These are phyloP conservation scores for Strigamia crassipes DNA, from an alignment of 2,888 invertebrate genomes.

Conservation along the genomic window DNA sequence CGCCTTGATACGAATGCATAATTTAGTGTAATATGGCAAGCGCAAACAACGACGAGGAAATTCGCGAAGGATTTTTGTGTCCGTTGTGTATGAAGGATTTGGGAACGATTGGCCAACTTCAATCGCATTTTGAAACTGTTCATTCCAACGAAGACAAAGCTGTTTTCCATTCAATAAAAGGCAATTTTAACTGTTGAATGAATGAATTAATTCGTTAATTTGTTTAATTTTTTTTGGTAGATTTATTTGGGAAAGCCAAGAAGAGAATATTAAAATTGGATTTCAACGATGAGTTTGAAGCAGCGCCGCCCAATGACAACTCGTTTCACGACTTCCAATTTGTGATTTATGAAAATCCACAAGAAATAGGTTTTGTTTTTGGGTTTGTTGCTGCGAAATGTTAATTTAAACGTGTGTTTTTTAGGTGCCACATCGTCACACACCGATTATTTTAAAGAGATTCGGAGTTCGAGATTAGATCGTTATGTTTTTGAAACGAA, in stretches of 20 bases:
- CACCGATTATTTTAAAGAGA: slow-evolving; percentile 74
- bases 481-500: slow-evolving; percentile 93
- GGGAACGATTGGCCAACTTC: slow-evolving; percentile 79
- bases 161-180: slow-evolving; percentile 63
- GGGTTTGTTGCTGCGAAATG: neutral
- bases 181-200: slow-evolving; percentile 46
- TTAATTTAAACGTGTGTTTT: neutral
- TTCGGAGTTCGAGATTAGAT: slow-evolving; percentile 74
- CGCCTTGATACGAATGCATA: neutral
- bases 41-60: slow-evolving; percentile 59
- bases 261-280: slow-evolving; percentile 79
- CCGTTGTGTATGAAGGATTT: slow-evolving; percentile 92
- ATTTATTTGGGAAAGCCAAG: slow-evolving; percentile 78
- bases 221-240: slow-evolving; percentile 46
- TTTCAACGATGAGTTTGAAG: slow-evolving; percentile 27
- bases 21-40: slow-evolving; percentile 43
- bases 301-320: neutral
- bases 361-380: slow-evolving; percentile 48
- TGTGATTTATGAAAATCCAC: slow-evolving; percentile 59
- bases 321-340: neutral
- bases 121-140: slow-evolving; percentile 83
- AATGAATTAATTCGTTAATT: neutral
- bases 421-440: slow-evolving; percentile 69
- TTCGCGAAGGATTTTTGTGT: slow-evolving; percentile 91
- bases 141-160: slow-evolving; percentile 84